These are phyloP conservation scores for Sarcophaga caerulescens DNA, from an alignment of 2,888 invertebrate genomes.

Conservation along the genomic window DNA sequence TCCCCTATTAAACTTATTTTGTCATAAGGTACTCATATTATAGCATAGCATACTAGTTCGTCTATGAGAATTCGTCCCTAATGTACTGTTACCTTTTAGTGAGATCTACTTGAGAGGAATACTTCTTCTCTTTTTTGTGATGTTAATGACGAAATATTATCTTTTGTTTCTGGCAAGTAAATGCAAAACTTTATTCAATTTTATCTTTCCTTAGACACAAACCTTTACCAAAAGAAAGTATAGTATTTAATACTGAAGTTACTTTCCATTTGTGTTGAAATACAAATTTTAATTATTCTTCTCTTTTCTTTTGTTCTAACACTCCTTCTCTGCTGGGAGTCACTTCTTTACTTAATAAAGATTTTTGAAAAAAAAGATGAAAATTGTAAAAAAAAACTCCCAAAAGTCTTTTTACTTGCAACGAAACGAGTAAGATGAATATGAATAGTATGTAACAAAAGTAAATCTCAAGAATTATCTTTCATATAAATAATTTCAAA, in stretches of 20 bases:
- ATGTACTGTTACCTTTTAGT: too few relatives aligned
- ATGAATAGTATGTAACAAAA: not conserved
- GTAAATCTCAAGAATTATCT: not conserved
- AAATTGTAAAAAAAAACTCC: conserved; percentile 18
- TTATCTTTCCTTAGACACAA: conserved; percentile 10
- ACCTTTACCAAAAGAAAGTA: not conserved
- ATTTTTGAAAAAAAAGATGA: not conserved
- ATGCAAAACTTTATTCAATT: conserved; percentile 19
- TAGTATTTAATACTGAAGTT: conserved; percentile 7
- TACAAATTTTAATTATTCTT: conserved; percentile 32
- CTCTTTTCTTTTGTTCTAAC: not conserved
- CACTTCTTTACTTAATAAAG: not conserved
- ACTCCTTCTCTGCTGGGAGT: not conserved
- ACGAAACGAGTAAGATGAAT: not conserved
- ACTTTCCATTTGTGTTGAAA: conserved; percentile 21
- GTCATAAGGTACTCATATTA: too few relatives aligned
- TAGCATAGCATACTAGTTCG: too few relatives aligned
- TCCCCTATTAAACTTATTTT: too few relatives aligned
- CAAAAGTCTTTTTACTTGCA: conserved; percentile 6
- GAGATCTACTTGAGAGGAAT: not conserved
- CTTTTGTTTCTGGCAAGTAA: not conserved
- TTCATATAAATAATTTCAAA: too few relatives aligned
- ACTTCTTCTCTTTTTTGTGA: not conserved
- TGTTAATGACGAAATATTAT: not conserved
- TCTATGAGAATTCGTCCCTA: too few relatives aligned